Evolutionary conservation across 2,113 vertebrate species (phyloP).

Genomic region (Ammodytes dubius): DNA sequence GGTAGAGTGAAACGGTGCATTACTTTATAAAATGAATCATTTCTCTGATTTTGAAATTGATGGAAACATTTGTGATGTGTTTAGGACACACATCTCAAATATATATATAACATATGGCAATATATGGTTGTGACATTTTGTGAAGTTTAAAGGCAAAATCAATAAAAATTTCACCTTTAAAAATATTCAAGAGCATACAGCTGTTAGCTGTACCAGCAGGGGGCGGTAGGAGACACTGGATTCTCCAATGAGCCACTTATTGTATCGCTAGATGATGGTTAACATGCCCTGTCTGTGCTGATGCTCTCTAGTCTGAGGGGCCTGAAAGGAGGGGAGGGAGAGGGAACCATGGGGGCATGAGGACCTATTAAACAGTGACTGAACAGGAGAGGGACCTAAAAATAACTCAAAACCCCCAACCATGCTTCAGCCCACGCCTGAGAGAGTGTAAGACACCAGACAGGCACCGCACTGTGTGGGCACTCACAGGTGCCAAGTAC

Average conservation of each 20-base stretch:
- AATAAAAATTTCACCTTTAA: not conserved
- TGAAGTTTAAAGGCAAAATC: too few relatives aligned
- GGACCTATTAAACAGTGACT: slow-evolving; percentile 73
- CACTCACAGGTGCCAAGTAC: slow-evolving; percentile 25
- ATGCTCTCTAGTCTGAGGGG: slow-evolving; percentile 31
- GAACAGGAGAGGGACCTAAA: slow-evolving; percentile 63
- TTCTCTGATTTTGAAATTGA: too few relatives aligned
- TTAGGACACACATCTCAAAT: too few relatives aligned
- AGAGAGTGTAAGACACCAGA: slow-evolving; percentile 28
- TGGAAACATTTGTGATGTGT: too few relatives aligned
- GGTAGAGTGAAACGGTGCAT: too few relatives aligned
- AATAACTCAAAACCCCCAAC: slow-evolving; percentile 45
- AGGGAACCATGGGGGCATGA: slow-evolving; percentile 53
- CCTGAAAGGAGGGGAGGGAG: slow-evolving; percentile 28
- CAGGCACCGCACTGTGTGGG: slow-evolving; percentile 24
- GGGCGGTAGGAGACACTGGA: slow-evolving; percentile 38
- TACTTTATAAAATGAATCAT: too few relatives aligned
- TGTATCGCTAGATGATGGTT: slow-evolving; percentile 26
- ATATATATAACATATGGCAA: too few relatives aligned
- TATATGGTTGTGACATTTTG: too few relatives aligned
- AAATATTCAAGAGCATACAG: not conserved
- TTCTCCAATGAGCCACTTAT: slow-evolving; percentile 6
- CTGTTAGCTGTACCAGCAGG: slow-evolving; percentile 42
- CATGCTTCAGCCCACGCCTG: slow-evolving; percentile 33
- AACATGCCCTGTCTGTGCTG: slow-evolving; percentile 49